Evolutionary conservation across 1,140 invertebrate genomes (phyloP).

Genomic region (Danaus plexippus): DNA sequence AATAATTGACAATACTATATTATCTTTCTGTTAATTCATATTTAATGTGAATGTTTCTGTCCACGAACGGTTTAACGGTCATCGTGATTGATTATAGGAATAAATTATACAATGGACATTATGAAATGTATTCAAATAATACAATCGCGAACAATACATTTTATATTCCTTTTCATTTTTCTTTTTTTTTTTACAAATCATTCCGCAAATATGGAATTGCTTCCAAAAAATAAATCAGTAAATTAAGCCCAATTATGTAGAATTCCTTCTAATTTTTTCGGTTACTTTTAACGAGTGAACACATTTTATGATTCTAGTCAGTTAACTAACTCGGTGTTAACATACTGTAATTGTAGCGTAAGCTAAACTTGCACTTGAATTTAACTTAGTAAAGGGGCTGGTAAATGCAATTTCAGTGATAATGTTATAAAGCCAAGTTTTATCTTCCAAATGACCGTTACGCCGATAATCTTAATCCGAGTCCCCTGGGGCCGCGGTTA

Average conservation of each 20-base stretch:
- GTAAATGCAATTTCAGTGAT: too few relatives aligned
- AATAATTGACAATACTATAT: too few relatives aligned
- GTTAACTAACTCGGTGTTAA: conserved; percentile 5
- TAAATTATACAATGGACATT: too few relatives aligned
- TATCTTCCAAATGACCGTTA: conserved; percentile 5
- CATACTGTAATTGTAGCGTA: too few relatives aligned
- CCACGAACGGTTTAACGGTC: too few relatives aligned
- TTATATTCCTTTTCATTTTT: conserved; percentile 3
- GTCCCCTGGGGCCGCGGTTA: conserved; percentile 23
- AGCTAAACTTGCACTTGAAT: too few relatives aligned
- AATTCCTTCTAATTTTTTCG: conserved; percentile 14
- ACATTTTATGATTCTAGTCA: conserved; percentile 15
- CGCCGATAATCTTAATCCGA: conserved; percentile 24
- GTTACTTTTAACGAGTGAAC: conserved; percentile 11
- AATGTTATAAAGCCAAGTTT: too few relatives aligned
- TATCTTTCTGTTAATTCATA: too few relatives aligned
- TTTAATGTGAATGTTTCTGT: too few relatives aligned
- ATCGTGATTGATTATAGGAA: too few relatives aligned
- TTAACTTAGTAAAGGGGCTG: too few relatives aligned
- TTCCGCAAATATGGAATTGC: conserved; percentile 16
- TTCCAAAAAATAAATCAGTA: conserved; percentile 17
- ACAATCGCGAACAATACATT: neutral
- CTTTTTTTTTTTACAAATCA: neutral
- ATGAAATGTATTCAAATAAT: too few relatives aligned
- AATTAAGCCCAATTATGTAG: conserved; percentile 19